Conservation (phyloP, 2,113 vertebrate species). For the Sphaerodactylus townsendi region DNA sequence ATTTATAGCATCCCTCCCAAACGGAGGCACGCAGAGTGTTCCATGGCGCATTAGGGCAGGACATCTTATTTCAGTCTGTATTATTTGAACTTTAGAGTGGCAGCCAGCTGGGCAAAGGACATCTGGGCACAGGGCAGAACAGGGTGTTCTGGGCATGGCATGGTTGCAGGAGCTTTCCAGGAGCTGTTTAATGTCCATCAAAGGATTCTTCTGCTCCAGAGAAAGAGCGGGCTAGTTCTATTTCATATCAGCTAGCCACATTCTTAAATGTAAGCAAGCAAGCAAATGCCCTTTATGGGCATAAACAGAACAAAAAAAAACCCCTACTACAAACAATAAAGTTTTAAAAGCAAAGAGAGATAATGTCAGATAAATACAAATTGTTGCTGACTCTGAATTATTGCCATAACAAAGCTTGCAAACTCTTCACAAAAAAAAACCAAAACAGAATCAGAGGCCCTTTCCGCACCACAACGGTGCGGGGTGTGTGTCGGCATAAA, state of each 20-base stretch:
- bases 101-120: background rate
- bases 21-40: background rate
- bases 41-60: background rate
- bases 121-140: rapidly evolving
- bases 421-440: too few species aligned
- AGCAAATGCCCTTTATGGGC: too few species aligned
- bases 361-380: too few species aligned
- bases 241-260: background rate
- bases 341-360: too few species aligned
- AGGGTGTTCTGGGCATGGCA: background rate
- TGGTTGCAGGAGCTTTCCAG: background rate
- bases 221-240: rapidly evolving
- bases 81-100: background rate
- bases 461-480: too few species aligned
- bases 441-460: too few species aligned
- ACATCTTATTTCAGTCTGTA: background rate
- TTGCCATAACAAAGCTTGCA: too few species aligned
- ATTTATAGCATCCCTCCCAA: slow-evolving; percentile 11
- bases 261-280: too few species aligned
- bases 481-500: too few species aligned
- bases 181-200: background rate
- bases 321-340: too few species aligned
- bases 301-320: too few species aligned
- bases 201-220: background rate
- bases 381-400: too few species aligned